Evolutionary conservation across 2,113 vertebrate species (phyloP), one percentile per base, ranked within the genome.

Genomic region (Lepisosteus osseus): DNA sequence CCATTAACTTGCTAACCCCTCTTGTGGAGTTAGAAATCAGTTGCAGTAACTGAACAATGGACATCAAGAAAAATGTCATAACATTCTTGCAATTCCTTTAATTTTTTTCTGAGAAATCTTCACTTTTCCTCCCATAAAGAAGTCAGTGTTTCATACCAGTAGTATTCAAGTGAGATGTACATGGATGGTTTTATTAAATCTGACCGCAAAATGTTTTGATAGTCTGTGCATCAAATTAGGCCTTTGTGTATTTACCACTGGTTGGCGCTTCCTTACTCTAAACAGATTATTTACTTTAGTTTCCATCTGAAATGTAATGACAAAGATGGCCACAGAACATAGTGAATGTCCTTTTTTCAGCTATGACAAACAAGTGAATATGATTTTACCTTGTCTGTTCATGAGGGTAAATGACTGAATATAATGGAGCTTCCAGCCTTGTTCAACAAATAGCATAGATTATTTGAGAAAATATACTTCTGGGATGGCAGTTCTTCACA

Each of bases 401-500:
- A 67, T 71, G 67, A 74, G 65, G 56, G 62, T 66, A 67, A 72
- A 73, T 77, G 70, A 75, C 69, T 70, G 70, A 78, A 72, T 63
- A 72, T 67, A 68, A 62, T 75, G 67, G 59, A 54, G 17, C 67
- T 70, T 74, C 71, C 45, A 67, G 47, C 67, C 66, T 68, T 71
- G 44, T 71, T 54, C 74, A 66, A 74, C 67, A 68, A 72, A 70
- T 70, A 68, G 47, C 44, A 65, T 45, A 80, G 73, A 74, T 72
- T 74, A 71, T 57, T 68, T 69, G 68, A 65, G 62, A 70, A 67
- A 73, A 65, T 69, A 61, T 69, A 74, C 71, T 73, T 41, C 43
- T 67, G 64, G 74, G 69, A 77, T 74, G 72, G 55, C 72, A 75
- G 73, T 76, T 61, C 67, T 76, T 79, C 72, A 81, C 70, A 81